Evolutionary conservation across 2,797 vertebrate genomes (phyloP).

Genomic region (Rhinophrynus dorsalis): DNA sequence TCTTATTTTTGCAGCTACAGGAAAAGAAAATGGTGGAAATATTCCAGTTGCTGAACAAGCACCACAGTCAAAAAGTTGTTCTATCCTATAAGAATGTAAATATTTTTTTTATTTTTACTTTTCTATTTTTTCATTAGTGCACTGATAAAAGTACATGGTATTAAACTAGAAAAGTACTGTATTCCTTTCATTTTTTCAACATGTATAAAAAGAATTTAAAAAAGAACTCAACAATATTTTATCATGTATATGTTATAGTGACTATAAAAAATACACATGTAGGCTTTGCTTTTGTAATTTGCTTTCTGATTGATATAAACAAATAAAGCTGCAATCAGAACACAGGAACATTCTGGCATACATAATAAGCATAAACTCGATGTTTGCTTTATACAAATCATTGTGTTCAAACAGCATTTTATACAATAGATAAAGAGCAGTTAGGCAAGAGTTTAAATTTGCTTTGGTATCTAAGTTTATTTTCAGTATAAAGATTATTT

Average conservation of each 20-base stretch:
- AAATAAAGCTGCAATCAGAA: constrained; percentile 8
- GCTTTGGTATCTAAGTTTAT: too few relatives aligned
- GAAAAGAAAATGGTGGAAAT: constrained; percentile 41
- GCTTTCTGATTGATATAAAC: constrained; percentile 5
- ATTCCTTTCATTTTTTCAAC: constrained; percentile 9
- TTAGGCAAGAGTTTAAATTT: too few relatives aligned
- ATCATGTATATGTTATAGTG: constrained; percentile 8
- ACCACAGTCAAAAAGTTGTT: constrained; percentile 59
- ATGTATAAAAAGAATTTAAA: not conserved
- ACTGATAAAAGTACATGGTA: not conserved
- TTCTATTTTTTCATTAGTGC: constrained; percentile 5
- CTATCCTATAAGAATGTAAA: constrained; percentile 55
- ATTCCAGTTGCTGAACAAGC: constrained; percentile 21
- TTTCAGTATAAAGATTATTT: too few relatives aligned
- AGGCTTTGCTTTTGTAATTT: not conserved
- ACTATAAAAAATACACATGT: too few relatives aligned
- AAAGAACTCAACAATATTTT: not conserved
- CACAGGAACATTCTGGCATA: too few relatives aligned
- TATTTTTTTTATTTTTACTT: constrained; percentile 19
- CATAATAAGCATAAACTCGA: not conserved
- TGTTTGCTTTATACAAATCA: too few relatives aligned
- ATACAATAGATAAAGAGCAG: too few relatives aligned
- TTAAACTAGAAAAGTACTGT: not conserved
- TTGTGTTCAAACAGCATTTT: too few relatives aligned
- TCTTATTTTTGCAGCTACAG: constrained; percentile 23